Conservation (phyloP, 1,140 invertebrate species). For the Uloborus diversus region DNA sequence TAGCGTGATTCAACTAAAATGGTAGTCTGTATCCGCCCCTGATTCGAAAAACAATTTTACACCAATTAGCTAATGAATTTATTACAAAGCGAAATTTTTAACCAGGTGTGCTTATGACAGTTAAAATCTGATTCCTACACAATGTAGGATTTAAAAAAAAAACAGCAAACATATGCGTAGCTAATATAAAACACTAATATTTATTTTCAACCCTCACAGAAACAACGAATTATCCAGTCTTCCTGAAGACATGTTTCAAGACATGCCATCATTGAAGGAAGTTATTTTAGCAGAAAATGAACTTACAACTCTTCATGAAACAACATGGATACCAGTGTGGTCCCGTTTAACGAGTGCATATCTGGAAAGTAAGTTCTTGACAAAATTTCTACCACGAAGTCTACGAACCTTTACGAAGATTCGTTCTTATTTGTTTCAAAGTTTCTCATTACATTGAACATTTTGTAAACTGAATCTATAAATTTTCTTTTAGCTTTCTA, state of each 20-base stretch:
- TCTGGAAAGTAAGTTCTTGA: slow-evolving; percentile 41
- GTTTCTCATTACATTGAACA: neutral
- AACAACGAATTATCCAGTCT: slow-evolving; percentile 28
- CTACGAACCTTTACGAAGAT: too few species aligned
- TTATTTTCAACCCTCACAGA: neutral
- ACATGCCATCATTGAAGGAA: slow-evolving; percentile 39
- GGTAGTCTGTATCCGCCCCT: too few species aligned
- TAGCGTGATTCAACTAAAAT: too few species aligned
- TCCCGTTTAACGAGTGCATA: slow-evolving; percentile 3
- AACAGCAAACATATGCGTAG: too few species aligned
- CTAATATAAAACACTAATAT: neutral
- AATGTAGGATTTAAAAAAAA: too few species aligned
- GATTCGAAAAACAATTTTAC: too few species aligned
- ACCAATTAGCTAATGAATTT: too few species aligned
- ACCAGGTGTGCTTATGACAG: too few species aligned
- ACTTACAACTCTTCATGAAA: neutral
- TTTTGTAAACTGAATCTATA: neutral
- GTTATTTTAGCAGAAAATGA: slow-evolving; percentile 27
- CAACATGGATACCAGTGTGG: slow-evolving; percentile 19
- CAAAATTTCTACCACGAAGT: too few species aligned
- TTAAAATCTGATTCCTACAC: too few species aligned
- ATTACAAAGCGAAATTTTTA: too few species aligned
- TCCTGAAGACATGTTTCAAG: slow-evolving; percentile 10
- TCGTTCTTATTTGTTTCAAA: neutral
- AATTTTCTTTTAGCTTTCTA: neutral